phyloP scores from a whole-genome alignment of 1,140 invertebrate species.

The Arctopsyche grandis region DNA sequence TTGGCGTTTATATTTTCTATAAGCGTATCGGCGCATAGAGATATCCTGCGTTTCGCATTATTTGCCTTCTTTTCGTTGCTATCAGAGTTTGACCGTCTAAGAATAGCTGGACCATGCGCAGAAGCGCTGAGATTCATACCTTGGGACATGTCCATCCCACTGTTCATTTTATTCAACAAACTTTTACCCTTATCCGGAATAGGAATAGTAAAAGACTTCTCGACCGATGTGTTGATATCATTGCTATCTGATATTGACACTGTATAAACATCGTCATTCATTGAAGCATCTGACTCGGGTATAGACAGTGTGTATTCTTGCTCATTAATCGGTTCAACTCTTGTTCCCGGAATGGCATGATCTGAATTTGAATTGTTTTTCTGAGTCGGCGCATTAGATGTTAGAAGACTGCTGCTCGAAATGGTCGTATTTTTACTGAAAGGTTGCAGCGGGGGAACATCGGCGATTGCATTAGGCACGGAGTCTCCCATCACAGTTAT shows the following conservation, averaged over 20 bases:
- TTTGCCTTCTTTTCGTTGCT: constrained; percentile 62
- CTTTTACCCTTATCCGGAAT: constrained; percentile 66
- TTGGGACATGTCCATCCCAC: constrained; percentile 25
- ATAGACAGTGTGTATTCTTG: constrained; percentile 65
- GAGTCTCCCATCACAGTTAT: constrained; percentile 65
- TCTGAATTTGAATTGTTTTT: constrained; percentile 51
- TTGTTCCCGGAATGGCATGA: constrained; percentile 63
- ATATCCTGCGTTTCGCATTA: constrained; percentile 62
- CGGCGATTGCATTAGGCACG: constrained; percentile 54
- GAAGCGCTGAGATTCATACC: constrained; percentile 47
- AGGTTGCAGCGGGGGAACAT: constrained; percentile 63
- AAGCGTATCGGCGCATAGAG: constrained; percentile 60
- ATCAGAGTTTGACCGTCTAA: constrained; percentile 64
- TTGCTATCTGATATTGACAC: constrained; percentile 64
- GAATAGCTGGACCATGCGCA: constrained; percentile 62
- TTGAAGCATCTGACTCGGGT: constrained; percentile 63
- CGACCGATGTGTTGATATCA: constrained; percentile 57
- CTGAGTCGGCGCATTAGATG: not conserved
- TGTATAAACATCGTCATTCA: constrained; percentile 66
- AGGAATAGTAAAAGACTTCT: constrained; percentile 63
- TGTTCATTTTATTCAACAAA: constrained; percentile 59
- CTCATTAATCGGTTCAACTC: constrained; percentile 64
- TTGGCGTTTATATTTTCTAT: not conserved
- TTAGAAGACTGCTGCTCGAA: not conserved
- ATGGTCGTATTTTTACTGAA: constrained; percentile 56